Conservation (phyloP, 2,113 vertebrate species). For the Coryphaenoides rupestris region DNA sequence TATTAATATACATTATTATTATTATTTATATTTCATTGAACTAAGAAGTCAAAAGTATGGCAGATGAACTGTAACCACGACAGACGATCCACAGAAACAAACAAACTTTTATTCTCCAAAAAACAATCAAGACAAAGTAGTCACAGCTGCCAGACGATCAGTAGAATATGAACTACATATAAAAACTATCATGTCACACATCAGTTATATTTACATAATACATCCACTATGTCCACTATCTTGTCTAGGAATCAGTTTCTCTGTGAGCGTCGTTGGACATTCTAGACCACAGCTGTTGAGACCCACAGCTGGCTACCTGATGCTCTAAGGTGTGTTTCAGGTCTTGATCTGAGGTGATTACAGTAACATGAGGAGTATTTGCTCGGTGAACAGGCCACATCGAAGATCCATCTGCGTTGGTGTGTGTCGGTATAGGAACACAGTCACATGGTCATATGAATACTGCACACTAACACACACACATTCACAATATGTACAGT, state of each 20-base stretch:
- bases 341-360: slow-evolving; percentile 59
- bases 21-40: no score
- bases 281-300: no score
- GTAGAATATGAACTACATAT: slow-evolving; percentile 23
- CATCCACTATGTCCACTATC: background rate
- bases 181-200: background rate
- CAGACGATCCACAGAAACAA: no score
- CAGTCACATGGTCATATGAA: background rate
- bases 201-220: slow-evolving; percentile 28
- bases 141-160: slow-evolving; percentile 64
- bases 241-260: no score
- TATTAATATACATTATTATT: no score
- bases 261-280: no score
- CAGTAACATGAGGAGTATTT: slow-evolving; percentile 48
- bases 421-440: slow-evolving; percentile 33
- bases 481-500: background rate
- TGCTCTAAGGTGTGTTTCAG: slow-evolving; percentile 34
- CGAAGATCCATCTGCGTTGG: slow-evolving; percentile 52
- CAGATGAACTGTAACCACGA: no score
- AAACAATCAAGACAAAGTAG: slow-evolving; percentile 39
- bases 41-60: no score
- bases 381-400: slow-evolving; percentile 42
- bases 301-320: background rate
- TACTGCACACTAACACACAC: background rate
- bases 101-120: slow-evolving; percentile 44